Base-by-base conservation (phyloP, 2,888 invertebrate genomes). In the Harpalus rubripes region DNA sequence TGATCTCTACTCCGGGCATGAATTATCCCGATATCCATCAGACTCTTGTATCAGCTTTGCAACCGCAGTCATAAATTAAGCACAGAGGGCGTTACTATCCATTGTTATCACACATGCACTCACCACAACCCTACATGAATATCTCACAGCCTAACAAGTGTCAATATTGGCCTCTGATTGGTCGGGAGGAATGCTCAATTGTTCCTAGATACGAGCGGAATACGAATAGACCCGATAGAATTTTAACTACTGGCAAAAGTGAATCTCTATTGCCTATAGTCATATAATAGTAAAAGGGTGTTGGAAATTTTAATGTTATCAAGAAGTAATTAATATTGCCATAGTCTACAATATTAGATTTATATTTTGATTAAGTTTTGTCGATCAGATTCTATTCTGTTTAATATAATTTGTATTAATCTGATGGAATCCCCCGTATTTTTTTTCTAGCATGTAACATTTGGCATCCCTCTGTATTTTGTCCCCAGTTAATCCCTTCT, bases 401-500 rank as follows among this genome's bases (percentile, higher is more conserved):
- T 52, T 59, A 16, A 16, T 16, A 15, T 59, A 16, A 59, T 59
- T 58, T 15, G 6, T 16, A 59, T 6, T 59, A 59, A 1, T 59
- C 5, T 59, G 6, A 59, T 59, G 6, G 44, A 22, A 15, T 32
- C 61, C 80, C 16, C 22, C 18, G 61, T 32, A 32, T 58, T 56
- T 15, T 52, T 39, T 52, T 76, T 44, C 26, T 32, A 52, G 80
- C 26, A 32, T 61, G 16, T 61, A 16, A 61, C 16, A 61, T 22
- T 18, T 61, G 18, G 22, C 22, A 15, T 26, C 72, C 41, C 44
- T 63, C 68, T 2, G 59, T 22, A 15, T 59, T 8, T 65, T n/a
- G 52, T 26, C 68, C 52, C 15, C 65, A 16, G 18, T 65, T 81
- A 81, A 81, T 81, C 81, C 81, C 81, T 65, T 65, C 81, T 56